Base-by-base conservation (phyloP, 92 coral and sea anemone genomes). In the Heliopora coerulea region DNA sequence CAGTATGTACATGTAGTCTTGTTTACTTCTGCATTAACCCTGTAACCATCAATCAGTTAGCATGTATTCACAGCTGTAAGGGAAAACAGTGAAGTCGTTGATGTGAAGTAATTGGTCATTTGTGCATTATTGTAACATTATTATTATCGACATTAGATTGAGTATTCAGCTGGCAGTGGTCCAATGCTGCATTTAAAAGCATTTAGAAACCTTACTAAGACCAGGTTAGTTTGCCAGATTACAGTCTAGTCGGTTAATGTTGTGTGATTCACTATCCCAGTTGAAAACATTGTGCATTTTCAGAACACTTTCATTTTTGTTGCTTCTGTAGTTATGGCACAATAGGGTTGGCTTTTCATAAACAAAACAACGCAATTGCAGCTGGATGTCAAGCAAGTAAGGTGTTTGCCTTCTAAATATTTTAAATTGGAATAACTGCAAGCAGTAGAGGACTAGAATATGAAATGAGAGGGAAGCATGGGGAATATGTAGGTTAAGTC, bases 141-240 rank as follows among this genome's bases (percentile, higher is more conserved):
- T 34, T 63, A 73, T 30, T 73, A n/a, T 75, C 39, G 32, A 9
- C 34, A 63, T n/a, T 39, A 95, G 99, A 75, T 86, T 49, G 88
- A 88, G 27, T 59, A 84, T 72, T 90, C 86, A n/a, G 99, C 91
- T 61, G 99, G 99, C 0, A 46, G 75, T 73, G 99, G 99, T 13
- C 99, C 99, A 20, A 78, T 64, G 3, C 68, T 95, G 1, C 84
- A 89, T 8, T 62, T 95, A 49, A 78, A 96, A 46, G 99, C 86
- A 41, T 95, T 95, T 65, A 69, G 96, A 50, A 95, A 95, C 61
- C 56, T 95, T 29, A 85, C 91, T 44, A 89, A 84, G 52, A 74
- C 72, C 86, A 95, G 99, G 99, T 95, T 30, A 18, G 63, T 8
- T 28, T 29, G 2, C 42, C 42, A 11, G 42, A n/a, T n/a, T n/a